Base-by-base conservation (phyloP, 2,113 vertebrate genomes). In the Strix aluco region DNA sequence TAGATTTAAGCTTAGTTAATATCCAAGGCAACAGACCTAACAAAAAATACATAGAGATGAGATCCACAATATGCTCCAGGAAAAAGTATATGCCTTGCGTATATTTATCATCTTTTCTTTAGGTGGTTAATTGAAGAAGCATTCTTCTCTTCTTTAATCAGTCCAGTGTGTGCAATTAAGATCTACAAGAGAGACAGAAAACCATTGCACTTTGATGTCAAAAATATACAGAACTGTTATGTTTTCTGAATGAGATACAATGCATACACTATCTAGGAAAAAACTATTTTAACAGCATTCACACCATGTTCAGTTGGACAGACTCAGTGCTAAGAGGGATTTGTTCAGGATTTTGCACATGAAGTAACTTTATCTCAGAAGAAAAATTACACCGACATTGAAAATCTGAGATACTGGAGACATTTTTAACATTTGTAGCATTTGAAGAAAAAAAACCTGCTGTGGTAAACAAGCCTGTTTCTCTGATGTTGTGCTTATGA, bases 1-100 rank as follows among this genome's bases (percentile, higher is more conserved):
- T 91, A 86, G 22, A 55, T 87, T 90, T 78, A 96, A 91, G 85
- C 21, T 29, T 71, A 89, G 71, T 91, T 55, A 69, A 82, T 92
- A 81, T 80, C n/a, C 21, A 87, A 92, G 34, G 38, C 70, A 96
- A 83, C 30, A 80, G 34, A 94, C 40, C 49, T 90, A 84, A 96
- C 57, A 81, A 84, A 75, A 88, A 86, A 70, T 59, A 87, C 22
- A 25, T 5, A 13, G 21, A 55, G 32, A 77, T 44, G 29, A 80
- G 51, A 82, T 73, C 36, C n/a, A 59, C 20, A 88, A 26, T 65
- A 79, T 36, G 32, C 52, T 95, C 38, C 73, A 62, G 46, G 65
- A 94, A 80, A 73, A 72, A 32, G 8, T 44, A 16, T 70, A n/a
- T 15, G 6, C 34, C 22, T 75, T 61, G 18, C 6, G 19, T 22